phyloP scores from a whole-genome alignment of 2,113 vertebrate genomes.

The human (Homo sapiens) region DNA sequence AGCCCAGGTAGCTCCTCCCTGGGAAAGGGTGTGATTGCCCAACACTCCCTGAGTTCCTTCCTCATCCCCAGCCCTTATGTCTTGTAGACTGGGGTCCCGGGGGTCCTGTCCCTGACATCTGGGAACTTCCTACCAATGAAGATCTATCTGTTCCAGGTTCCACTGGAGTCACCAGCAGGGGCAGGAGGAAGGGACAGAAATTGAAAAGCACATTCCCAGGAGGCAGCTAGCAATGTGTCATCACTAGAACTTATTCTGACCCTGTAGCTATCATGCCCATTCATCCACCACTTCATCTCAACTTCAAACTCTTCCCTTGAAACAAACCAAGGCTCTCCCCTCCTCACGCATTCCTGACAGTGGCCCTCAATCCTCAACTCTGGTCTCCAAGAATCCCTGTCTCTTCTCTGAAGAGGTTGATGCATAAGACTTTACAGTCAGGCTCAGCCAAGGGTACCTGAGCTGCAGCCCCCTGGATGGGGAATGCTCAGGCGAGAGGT shows the following conservation, averaged over 20 bases:
- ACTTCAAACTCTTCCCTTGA: neutral
- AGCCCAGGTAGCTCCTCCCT: neutral
- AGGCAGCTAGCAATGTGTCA: no score
- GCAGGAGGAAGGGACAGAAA: neutral
- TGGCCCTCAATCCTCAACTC: neutral
- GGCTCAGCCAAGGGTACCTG: neutral
- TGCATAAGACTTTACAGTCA: neutral
- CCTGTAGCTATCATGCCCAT: no score
- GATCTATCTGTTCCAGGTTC: neutral
- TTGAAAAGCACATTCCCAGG: neutral
- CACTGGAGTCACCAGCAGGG: neutral
- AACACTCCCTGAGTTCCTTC: neutral
- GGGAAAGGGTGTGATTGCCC: constrained; percentile 10
- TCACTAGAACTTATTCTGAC: neutral
- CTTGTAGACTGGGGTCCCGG: neutral
- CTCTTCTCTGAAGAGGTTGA: neutral
- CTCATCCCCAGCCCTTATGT: neutral
- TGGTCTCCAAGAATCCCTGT: neutral
- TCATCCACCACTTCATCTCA: neutral
- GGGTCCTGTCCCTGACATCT: neutral
- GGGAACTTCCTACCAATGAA: neutral
- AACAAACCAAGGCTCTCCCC: neutral
- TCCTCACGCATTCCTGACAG: neutral
- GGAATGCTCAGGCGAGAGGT: neutral
- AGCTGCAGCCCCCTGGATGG: neutral